These are phyloP conservation scores for Protomyctophum bolini DNA, from an alignment of 2,113 vertebrate genomes.

Conservation along the genomic window DNA sequence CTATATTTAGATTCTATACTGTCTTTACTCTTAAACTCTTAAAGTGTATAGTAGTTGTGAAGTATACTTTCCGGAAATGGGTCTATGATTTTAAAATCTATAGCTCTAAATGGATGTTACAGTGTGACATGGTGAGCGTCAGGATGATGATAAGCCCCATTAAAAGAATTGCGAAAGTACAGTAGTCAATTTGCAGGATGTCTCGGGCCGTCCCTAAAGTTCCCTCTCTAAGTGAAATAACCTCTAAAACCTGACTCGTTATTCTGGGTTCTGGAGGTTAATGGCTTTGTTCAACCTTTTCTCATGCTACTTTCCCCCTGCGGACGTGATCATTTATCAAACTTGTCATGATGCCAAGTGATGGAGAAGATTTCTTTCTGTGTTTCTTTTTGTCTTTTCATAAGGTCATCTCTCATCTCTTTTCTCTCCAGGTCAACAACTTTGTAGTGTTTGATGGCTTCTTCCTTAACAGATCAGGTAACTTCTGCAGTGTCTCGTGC, in stretches of 20 bases:
- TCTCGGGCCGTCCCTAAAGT: too few relatives aligned
- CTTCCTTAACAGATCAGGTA: constrained; percentile 86
- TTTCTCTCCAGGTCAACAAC: constrained; percentile 86
- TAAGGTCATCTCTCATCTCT: neutral
- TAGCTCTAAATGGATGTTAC: too few relatives aligned
- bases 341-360: neutral
- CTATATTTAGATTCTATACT: too few relatives aligned
- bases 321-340: neutral
- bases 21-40: too few relatives aligned
- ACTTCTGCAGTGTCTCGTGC: constrained; percentile 9
- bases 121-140: too few relatives aligned
- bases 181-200: too few relatives aligned
- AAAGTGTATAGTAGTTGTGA: too few relatives aligned
- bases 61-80: too few relatives aligned
- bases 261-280: neutral
- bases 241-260: neutral
- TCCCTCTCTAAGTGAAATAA: neutral
- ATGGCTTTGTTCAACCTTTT: neutral
- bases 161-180: too few relatives aligned
- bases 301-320: neutral
- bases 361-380: neutral
- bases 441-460: constrained; percentile 93
- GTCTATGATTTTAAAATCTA: too few relatives aligned
- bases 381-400: constrained; percentile 5
- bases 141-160: too few relatives aligned